Conservation (phyloP, 2,888 invertebrate species). For the Papilio gigon region DNA sequence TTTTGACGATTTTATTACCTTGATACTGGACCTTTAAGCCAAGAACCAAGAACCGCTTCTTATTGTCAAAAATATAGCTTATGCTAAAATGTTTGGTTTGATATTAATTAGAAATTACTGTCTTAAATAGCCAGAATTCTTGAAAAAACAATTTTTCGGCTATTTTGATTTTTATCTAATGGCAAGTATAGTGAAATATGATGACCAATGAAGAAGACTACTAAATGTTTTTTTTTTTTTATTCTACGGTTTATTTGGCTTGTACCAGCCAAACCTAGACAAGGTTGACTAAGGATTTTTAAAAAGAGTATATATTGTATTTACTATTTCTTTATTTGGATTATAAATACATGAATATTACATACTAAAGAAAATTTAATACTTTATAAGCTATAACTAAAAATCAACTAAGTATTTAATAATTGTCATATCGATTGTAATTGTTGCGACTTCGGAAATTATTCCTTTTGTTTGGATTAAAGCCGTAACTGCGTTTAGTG, state of each 20-base stretch:
- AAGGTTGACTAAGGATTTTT: neutral
- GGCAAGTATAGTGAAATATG: no score
- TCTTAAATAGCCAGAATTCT: no score
- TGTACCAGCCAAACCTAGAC: neutral
- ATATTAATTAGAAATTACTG: neutral
- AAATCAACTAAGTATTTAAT: constrained; percentile 21
- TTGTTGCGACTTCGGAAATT: constrained; percentile 47
- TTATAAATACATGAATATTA: constrained; percentile 3
- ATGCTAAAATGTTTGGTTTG: neutral
- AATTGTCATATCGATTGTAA: constrained; percentile 35
- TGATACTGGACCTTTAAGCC: no score
- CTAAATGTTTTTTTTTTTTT: neutral
- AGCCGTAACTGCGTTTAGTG: constrained; percentile 49
- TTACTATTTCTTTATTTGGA: constrained; percentile 13
- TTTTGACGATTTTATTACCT: no score
- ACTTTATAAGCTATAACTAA: constrained; percentile 5
- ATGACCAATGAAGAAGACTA: no score
- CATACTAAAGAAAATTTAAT: constrained; percentile 1
- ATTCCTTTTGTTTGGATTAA: constrained; percentile 51
- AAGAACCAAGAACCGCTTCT: no score
- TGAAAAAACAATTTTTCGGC: neutral
- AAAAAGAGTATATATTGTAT: no score
- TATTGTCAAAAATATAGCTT: constrained; percentile 1
- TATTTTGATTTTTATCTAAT: no score
- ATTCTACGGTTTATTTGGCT: neutral